These are phyloP conservation scores for Catocala sponsa DNA, from an alignment of 2,888 invertebrate genomes.

Conservation along the genomic window DNA sequence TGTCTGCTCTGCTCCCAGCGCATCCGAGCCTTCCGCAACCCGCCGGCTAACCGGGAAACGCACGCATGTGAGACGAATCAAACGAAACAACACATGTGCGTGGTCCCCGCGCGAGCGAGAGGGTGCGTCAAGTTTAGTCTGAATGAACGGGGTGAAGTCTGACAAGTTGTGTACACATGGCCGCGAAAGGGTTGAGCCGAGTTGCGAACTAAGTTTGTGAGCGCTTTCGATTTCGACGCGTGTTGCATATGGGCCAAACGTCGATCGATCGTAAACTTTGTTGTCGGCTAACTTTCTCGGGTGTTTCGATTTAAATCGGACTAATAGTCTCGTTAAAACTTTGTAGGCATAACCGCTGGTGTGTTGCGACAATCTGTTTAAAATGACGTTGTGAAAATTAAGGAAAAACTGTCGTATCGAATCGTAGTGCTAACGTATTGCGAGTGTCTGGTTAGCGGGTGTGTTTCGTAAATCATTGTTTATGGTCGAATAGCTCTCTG, in stretches of 20 bases:
- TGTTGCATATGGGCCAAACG: slow-evolving; percentile 79
- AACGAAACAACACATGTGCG: slow-evolving; percentile 77
- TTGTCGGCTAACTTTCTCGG: slow-evolving; percentile 61
- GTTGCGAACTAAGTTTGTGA: slow-evolving; percentile 74
- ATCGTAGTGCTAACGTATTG: slow-evolving; percentile 69
- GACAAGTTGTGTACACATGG: slow-evolving; percentile 78
- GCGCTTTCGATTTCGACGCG: slow-evolving; percentile 83
- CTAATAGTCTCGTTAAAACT: slow-evolving; percentile 47
- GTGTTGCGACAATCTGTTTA: slow-evolving; percentile 44
- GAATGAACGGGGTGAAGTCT: slow-evolving; percentile 82
- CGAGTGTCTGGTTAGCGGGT: slow-evolving; percentile 63
- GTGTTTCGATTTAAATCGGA: slow-evolving; percentile 61
- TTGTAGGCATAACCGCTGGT: slow-evolving; percentile 24
- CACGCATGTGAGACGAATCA: slow-evolving; percentile 75
- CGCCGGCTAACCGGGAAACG: slow-evolving; percentile 60
- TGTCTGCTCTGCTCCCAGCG: slow-evolving; percentile 42
- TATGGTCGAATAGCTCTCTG: slow-evolving; percentile 82
- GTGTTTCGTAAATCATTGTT: slow-evolving; percentile 85
- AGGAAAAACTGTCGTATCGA: slow-evolving; percentile 69
- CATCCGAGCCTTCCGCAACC: slow-evolving; percentile 45
- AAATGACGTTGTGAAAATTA: slow-evolving; percentile 65
- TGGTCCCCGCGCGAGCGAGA: slow-evolving; percentile 72
- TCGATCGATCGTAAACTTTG: slow-evolving; percentile 76
- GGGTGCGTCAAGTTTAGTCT: slow-evolving; percentile 71
- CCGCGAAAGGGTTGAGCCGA: slow-evolving; percentile 80